A percentile compares a stretch with the other conserved stretches of the same genome.
phyloP scores from a whole-genome alignment of 2,888 invertebrate species.

The Eurytoma californica region DNA sequence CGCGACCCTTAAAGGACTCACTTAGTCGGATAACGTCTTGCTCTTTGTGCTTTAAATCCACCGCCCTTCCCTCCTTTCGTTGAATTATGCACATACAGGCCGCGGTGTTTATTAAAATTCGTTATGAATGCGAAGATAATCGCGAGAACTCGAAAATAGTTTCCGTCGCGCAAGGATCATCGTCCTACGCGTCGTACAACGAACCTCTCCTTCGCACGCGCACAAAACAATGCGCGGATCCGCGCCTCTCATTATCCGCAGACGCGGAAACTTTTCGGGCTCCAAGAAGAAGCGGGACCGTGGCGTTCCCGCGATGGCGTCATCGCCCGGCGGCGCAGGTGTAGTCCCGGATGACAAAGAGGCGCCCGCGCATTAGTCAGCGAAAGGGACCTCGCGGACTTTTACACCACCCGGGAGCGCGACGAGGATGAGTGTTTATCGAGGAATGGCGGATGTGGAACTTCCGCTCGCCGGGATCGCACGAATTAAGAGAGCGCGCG shows the following conservation, averaged over 20 bases:
- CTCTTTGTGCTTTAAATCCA: not conserved
- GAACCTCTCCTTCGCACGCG: slow-evolving; percentile 21
- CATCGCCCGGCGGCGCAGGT: not conserved
- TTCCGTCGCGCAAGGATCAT: not conserved
- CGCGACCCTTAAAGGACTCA: no score
- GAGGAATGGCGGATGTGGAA: slow-evolving; percentile 32
- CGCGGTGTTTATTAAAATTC: no score
- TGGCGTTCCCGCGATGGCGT: not conserved
- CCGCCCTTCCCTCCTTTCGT: no score
- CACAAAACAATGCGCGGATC: not conserved
- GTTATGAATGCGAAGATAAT: no score
- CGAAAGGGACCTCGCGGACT: not conserved
- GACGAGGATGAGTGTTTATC: slow-evolving; percentile 17
- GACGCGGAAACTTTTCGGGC: not conserved
- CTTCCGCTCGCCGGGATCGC: slow-evolving; percentile 29
- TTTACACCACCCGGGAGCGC: slow-evolving; percentile 4
- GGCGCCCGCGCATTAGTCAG: not conserved
- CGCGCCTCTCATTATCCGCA: no score
- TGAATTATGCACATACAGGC: no score
- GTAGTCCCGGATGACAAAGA: not conserved
- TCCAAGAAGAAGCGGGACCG: not conserved
- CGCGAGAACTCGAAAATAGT: no score
- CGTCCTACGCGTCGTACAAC: slow-evolving; percentile 9
- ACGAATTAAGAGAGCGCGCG: slow-evolving; percentile 16
- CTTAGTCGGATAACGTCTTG: not conserved